A percentile compares a stretch with the other conserved stretches of the same genome.
phyloP scores from a whole-genome alignment of 2,888 invertebrate species.

The Andrena praecox region DNA sequence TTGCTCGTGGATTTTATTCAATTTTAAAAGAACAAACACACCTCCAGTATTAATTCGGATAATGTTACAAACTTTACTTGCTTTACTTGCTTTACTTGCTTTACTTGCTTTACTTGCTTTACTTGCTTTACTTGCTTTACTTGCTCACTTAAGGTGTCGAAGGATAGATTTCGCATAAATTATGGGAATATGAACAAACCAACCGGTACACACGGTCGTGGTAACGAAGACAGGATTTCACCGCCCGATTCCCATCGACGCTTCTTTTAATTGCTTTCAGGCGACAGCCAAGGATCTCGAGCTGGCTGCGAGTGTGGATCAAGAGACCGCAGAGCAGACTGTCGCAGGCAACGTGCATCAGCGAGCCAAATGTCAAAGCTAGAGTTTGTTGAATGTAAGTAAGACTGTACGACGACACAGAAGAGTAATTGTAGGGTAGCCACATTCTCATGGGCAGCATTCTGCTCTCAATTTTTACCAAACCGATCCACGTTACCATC shows the following conservation, averaged over 20 bases:
- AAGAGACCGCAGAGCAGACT: conserved; percentile 52
- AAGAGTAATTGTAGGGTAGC: conserved; percentile 51
- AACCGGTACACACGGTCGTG: conserved; percentile 52
- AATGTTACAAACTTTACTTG: too few relatives aligned
- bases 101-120: too few relatives aligned
- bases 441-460: conserved; percentile 44
- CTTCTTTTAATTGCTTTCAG: conserved; percentile 9
- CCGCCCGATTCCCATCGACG: background rate
- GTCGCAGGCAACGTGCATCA: conserved; percentile 51
- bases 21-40: conserved; percentile 42
- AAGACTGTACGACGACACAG: background rate
- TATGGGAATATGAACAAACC: background rate
- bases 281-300: conserved; percentile 58
- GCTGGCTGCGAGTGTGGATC: conserved; percentile 40
- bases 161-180: too few relatives aligned
- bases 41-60: background rate
- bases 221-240: conserved; percentile 25
- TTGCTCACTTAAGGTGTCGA: background rate
- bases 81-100: too few relatives aligned
- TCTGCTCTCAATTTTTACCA: conserved; percentile 5
- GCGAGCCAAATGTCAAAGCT: background rate
- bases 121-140: too few relatives aligned
- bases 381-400: conserved; percentile 40
- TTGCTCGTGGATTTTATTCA: background rate
- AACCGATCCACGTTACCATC: background rate